A percentile compares a stretch with the other conserved stretches of the same genome.
phyloP scores from a whole-genome alignment of 1,140 invertebrate genomes.

The Drosophila neocordata region DNA sequence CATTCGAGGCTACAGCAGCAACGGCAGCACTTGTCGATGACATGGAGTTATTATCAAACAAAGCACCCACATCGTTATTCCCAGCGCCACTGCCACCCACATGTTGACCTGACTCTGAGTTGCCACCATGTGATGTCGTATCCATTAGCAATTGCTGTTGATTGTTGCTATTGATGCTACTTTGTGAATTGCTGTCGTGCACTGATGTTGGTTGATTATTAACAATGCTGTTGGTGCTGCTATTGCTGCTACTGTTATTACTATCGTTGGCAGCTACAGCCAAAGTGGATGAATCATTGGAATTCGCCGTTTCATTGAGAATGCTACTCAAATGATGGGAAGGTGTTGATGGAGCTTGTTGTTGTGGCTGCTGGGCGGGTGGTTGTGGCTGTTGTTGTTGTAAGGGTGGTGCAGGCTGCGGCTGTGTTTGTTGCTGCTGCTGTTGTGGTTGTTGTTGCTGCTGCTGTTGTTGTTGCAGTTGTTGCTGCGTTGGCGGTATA shows the following conservation, averaged over 20 bases:
- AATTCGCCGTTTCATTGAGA: slow-evolving; percentile 77
- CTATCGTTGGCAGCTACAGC: slow-evolving; percentile 78
- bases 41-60: slow-evolving; percentile 80
- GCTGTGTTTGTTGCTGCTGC: slow-evolving; percentile 48
- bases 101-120: slow-evolving; percentile 57
- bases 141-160: slow-evolving; percentile 68
- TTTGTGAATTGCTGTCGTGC: slow-evolving; percentile 80
- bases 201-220: slow-evolving; percentile 81
- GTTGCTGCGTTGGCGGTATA: slow-evolving; percentile 30
- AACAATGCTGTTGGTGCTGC: slow-evolving; percentile 79
- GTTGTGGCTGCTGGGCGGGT: slow-evolving; percentile 30
- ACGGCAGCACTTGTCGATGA: slow-evolving; percentile 73
- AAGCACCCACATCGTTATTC: slow-evolving; percentile 60
- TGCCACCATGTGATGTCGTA: slow-evolving; percentile 61
- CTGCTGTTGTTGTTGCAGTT: slow-evolving; percentile 11
- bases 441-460: slow-evolving; percentile 33
- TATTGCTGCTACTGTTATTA: slow-evolving; percentile 81
- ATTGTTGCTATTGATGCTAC: slow-evolving; percentile 78
- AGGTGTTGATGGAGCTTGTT: slow-evolving; percentile 53
- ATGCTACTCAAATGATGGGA: slow-evolving; percentile 78
- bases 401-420: slow-evolving; percentile 21
- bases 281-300: slow-evolving; percentile 77
- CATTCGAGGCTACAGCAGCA: slow-evolving; percentile 60
- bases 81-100: slow-evolving; percentile 27
- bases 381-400: slow-evolving; percentile 35